Conservation (phyloP, 1,140 invertebrate genomes). For the Stegodyphus dumicola region DNA sequence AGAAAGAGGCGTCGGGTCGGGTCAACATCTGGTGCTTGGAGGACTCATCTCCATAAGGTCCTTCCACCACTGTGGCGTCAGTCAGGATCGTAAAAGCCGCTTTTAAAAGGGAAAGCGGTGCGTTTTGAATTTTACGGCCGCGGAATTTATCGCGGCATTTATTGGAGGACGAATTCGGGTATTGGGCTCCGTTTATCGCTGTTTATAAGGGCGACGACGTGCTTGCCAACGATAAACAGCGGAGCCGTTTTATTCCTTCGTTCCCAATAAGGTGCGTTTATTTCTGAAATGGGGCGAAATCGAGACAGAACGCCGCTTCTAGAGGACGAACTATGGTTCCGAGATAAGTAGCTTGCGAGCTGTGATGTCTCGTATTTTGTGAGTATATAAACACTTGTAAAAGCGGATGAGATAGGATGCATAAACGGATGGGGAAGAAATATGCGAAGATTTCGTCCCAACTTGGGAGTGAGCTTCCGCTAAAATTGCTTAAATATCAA, state of each 20-base stretch:
- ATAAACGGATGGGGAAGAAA: too few species aligned
- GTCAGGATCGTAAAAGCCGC: slow-evolving; percentile 30
- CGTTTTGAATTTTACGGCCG: slow-evolving; percentile 44
- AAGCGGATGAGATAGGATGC: too few species aligned
- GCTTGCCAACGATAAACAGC: slow-evolving; percentile 18
- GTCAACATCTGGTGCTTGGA: slow-evolving; percentile 30
- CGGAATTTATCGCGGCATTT: slow-evolving; percentile 40
- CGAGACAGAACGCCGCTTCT: slow-evolving; percentile 4
- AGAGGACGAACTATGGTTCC: too few species aligned
- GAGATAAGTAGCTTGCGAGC: too few species aligned
- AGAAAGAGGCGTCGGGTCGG: slow-evolving; percentile 23
- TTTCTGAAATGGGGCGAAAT: neutral
- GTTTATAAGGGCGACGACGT: slow-evolving; percentile 30
- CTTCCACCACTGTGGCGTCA: slow-evolving; percentile 22
- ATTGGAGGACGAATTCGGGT: slow-evolving; percentile 34
- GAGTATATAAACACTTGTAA: too few species aligned
- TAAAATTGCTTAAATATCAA: too few species aligned
- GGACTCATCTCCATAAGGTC: slow-evolving; percentile 27
- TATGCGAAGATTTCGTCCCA: too few species aligned
- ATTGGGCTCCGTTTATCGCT: slow-evolving; percentile 32
- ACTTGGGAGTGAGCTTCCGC: too few species aligned
- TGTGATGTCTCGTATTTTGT: too few species aligned
- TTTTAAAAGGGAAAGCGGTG: slow-evolving; percentile 22
- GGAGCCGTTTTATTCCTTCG: slow-evolving; percentile 3
- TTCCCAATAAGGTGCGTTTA: neutral